These are phyloP conservation scores for Orthosia cruda DNA, from an alignment of 2,888 invertebrate genomes.

Conservation along the genomic window DNA sequence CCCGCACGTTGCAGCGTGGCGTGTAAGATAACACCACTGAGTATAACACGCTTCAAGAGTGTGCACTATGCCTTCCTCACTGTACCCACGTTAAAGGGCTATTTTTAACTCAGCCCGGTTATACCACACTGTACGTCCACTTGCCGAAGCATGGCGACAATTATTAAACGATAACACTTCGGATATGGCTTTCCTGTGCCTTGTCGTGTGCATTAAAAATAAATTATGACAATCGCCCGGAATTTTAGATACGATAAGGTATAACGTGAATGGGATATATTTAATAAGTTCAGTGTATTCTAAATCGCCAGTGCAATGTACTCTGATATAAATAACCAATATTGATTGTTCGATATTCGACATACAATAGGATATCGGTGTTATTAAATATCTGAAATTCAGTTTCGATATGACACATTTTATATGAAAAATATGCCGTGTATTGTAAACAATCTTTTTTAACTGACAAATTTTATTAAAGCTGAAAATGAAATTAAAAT, in stretches of 20 bases:
- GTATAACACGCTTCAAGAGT: conserved; percentile 61
- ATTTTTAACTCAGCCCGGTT: conserved; percentile 64
- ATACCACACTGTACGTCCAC: conserved; percentile 44
- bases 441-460: conserved; percentile 3
- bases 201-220: conserved; percentile 54
- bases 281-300: conserved; percentile 12
- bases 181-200: conserved; percentile 69
- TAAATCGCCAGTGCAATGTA: neutral
- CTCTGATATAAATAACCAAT: conserved; percentile 1
- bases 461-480: neutral
- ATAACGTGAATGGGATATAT: conserved; percentile 27
- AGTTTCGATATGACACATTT: conserved; percentile 20
- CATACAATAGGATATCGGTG: neutral
- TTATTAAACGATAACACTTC: conserved; percentile 65
- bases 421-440: conserved; percentile 17
- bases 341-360: conserved; percentile 2
- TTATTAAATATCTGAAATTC: conserved; percentile 21
- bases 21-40: conserved; percentile 73
- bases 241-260: conserved; percentile 53
- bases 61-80: conserved; percentile 49
- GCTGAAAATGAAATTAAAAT: conserved; percentile 56
- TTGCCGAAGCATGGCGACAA: conserved; percentile 64
- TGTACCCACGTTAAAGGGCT: conserved; percentile 37
- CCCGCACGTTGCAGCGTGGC: conserved; percentile 65
- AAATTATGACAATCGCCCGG: conserved; percentile 57